phyloP scores from a whole-genome alignment of 2,113 vertebrate genomes.

The Spilogale gracilis region DNA sequence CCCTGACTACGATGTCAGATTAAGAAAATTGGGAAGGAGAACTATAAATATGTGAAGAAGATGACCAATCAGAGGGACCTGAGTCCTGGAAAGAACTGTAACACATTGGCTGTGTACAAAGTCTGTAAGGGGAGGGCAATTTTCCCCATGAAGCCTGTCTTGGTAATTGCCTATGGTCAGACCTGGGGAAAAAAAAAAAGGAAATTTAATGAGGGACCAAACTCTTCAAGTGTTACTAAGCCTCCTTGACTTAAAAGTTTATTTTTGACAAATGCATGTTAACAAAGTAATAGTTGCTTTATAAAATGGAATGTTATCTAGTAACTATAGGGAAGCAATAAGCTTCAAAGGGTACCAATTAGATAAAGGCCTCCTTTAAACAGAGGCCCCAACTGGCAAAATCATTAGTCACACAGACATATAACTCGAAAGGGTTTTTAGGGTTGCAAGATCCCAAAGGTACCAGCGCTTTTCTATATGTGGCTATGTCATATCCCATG shows the following conservation, averaged over 20 bases:
- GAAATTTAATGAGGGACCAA: background rate
- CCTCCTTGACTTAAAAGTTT: background rate
- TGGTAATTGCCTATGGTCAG: background rate
- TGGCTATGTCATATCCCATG: background rate
- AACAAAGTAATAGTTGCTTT: background rate
- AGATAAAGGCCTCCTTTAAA: background rate
- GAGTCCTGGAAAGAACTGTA: background rate
- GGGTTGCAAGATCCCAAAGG: background rate
- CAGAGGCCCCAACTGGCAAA: background rate
- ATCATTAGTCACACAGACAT: background rate
- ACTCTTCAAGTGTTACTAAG: background rate
- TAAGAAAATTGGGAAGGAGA: background rate
- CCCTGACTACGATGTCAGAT: background rate
- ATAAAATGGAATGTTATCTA: background rate
- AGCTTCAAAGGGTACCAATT: background rate
- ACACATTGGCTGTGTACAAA: background rate
- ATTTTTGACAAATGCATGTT: background rate
- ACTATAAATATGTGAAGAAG: background rate
- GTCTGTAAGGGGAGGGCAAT: fast-evolving
- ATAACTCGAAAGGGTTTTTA: background rate
- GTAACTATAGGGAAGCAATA: background rate
- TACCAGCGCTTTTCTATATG: background rate
- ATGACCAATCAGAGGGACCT: background rate
- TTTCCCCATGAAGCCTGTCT: background rate
- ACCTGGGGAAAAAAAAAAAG: background rate